These are phyloP conservation scores for Cebus imitator DNA, from an alignment of 2,113 vertebrate species.

Conservation along the genomic window DNA sequence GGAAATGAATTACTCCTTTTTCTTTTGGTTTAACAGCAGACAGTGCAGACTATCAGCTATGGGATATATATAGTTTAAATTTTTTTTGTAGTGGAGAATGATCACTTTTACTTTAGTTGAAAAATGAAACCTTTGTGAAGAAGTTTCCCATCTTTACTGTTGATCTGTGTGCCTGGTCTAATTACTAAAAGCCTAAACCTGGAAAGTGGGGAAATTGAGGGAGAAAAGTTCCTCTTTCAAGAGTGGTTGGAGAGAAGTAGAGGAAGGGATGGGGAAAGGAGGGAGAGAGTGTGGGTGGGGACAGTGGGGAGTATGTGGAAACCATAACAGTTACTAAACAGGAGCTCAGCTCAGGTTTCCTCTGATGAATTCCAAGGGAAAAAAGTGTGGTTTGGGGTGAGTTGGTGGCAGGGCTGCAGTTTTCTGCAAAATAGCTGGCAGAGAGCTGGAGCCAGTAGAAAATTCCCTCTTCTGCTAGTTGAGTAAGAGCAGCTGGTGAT, in stretches of 20 bases:
- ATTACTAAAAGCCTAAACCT: background rate
- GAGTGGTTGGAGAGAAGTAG: constrained; percentile 46
- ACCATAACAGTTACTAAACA: background rate
- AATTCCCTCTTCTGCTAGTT: background rate
- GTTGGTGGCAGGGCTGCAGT: background rate
- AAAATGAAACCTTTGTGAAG: constrained; percentile 20
- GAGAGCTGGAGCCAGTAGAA: background rate
- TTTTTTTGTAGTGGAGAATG: constrained; percentile 36
- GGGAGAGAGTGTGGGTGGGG: background rate
- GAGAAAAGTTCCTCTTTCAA: constrained; percentile 32
- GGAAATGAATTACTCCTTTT: constrained; percentile 34
- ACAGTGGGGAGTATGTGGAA: constrained; percentile 8
- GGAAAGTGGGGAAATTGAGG: background rate
- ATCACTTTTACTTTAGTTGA: background rate
- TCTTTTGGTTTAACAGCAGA: constrained; percentile 73
- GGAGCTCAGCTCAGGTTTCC: background rate
- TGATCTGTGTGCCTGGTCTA: constrained; percentile 27
- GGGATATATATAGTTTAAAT: constrained; percentile 8
- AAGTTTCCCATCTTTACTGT: constrained; percentile 63
- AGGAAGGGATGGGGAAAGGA: background rate
- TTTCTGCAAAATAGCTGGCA: background rate
- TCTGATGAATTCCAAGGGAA: background rate
- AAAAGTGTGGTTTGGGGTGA: background rate
- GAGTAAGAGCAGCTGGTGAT: constrained; percentile 8
- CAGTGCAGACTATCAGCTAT: constrained; percentile 12